Base-by-base conservation (phyloP, 2,888 invertebrate genomes). In the Boloria euphrosyne region DNA sequence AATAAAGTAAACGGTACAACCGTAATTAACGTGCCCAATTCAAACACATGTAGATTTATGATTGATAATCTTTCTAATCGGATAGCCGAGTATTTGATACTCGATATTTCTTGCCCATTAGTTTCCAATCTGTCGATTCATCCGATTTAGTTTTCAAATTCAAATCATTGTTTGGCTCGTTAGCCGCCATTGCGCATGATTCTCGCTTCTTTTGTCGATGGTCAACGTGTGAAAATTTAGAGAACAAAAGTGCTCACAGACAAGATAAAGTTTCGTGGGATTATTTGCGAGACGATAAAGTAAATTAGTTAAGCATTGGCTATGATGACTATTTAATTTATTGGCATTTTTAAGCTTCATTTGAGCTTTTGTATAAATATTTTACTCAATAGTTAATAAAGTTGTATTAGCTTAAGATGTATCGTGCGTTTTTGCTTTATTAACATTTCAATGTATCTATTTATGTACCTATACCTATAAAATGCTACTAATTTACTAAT, bases 111-210 rank as follows among this genome's bases (percentile, higher is more conserved):
- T 66, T 61, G 63, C 55, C 63, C 70, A 66, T 64, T 68, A 66
- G 68, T 76, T 75, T 78, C 74, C 76, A 82, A 86, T 83, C 74
- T 87, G 87, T 80, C 85, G 85, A 87, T 82, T 88, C 87, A 87
- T 87, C 80, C 84, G 85, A 83, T 85, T 86, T 87, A 87, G 86
- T 88, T 87, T 86, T 84, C 79, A 78, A 85, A 84, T 84, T 83
- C 79, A 78, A 80, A 83, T 81, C 79, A 81, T 86, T 86, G 85
- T 84, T 80, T 76, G 77, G 78, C 82, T 87, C 85, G 86, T 87
- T 87, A 87, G 80, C 78, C 49, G 59, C 59, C 59, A 50, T 59
- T 73, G 75, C 69, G 71, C 72, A 72, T 75, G 76, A 73, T 66
- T 74, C 62, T 69, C 60, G 68, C 73, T 82, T 82, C 81, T 80